Evolutionary conservation across 1,140 invertebrate genomes (phyloP).

Genomic region (Atta cephalotes): DNA sequence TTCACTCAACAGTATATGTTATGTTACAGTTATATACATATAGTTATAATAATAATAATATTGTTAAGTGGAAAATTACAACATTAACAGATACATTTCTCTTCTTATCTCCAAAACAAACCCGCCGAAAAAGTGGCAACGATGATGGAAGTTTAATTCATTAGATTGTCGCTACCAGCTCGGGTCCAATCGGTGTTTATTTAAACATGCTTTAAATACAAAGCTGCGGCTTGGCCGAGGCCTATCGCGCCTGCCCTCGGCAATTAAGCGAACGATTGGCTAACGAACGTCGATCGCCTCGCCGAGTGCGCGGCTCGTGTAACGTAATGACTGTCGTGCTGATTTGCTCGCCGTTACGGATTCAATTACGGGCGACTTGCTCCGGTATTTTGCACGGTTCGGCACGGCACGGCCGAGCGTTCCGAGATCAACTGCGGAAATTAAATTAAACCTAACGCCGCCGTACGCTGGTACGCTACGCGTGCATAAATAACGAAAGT

Average conservation of each 20-base stretch:
- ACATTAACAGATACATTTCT: no score
- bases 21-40: no score
- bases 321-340: conserved; percentile 74
- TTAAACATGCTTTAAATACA: conserved; percentile 61
- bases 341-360: conserved; percentile 74
- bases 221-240: conserved; percentile 65
- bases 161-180: conserved; percentile 1
- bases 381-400: conserved; percentile 64
- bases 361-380: conserved; percentile 71
- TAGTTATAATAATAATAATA: no score
- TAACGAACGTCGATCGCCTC: conserved; percentile 73
- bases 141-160: conserved; percentile 18
- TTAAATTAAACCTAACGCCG: conserved; percentile 68
- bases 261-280: conserved; percentile 75
- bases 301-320: conserved; percentile 65
- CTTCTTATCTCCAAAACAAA: not conserved
- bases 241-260: conserved; percentile 59
- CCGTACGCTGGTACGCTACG: not conserved
- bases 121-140: not conserved
- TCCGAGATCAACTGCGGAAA: conserved; percentile 67
- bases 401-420: conserved; percentile 31
- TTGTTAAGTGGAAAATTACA: no score
- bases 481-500: conserved; percentile 71
- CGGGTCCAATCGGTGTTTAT: conserved; percentile 33
- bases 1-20: not conserved